Percentiles rank a stretch among this genome's conserved stretches.
Evolutionary conservation across 2,113 vertebrate species (phyloP).

Genomic region (Pangasianodon hypophthalmus): DNA sequence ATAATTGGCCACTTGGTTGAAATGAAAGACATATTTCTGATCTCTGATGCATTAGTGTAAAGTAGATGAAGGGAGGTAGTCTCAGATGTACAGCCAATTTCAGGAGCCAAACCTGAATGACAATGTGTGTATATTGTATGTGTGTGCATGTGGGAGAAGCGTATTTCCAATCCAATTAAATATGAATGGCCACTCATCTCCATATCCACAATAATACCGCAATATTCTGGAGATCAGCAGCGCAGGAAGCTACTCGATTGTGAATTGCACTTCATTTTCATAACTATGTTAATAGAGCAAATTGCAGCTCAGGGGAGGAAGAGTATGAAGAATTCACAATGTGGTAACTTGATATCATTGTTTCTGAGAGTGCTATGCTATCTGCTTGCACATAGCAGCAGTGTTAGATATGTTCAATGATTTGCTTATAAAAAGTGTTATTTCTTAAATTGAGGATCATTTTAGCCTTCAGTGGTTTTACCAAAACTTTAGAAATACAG

Average conservation of each 20-base stretch:
- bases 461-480: not conserved
- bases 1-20: constrained; percentile 1
- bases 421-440: not conserved
- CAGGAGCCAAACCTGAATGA: constrained; percentile 26
- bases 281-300: constrained; percentile 22
- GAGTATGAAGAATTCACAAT: not conserved
- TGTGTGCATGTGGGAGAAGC: constrained; percentile 29
- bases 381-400: not conserved
- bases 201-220: constrained; percentile 60
- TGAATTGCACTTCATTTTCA: constrained; percentile 51
- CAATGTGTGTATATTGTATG: constrained; percentile 4
- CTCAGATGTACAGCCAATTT: constrained; percentile 42
- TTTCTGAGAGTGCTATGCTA: not conserved
- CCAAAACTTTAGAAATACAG: not conserved
- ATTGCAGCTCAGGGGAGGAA: not conserved
- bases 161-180: constrained; percentile 59
- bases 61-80: constrained; percentile 31
- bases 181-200: constrained; percentile 64
- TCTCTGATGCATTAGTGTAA: constrained; percentile 30
- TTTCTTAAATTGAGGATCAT: not conserved
- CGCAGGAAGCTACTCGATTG: constrained; percentile 55
- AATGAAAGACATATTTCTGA: constrained; percentile 12
- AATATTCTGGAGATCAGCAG: constrained; percentile 65
- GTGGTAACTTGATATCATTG: not conserved
- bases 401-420: not conserved